Evolutionary conservation across 1,140 invertebrate species (phyloP), one percentile per base, ranked within the genome.

Genomic region (Mylabris phalerata): DNA sequence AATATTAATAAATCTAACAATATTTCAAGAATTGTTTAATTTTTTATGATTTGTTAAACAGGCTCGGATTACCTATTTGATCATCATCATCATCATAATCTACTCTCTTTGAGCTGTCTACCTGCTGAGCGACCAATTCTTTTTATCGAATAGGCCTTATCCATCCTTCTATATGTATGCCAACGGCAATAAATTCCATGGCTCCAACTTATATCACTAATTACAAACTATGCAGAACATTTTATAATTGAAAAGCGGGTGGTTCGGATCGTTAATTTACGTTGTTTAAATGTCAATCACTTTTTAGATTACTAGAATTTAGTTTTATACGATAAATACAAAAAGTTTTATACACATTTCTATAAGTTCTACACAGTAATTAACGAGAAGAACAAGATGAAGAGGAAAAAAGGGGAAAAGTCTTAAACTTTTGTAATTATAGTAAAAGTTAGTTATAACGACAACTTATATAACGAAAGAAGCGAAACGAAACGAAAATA

Each of bases 211-310:
- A 48, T 41, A 57, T 46, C 42, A 57, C 49, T 59, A 59, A 59
- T 59, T 59, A 59, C 57, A 59, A 59, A 59, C 57, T 59, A 59
- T 59, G 57, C 57, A 54, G 57, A 59, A 59, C 57, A 59, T 59
- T 59, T 59, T 59, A 59, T 59, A 59, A 59, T 59, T 59, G 57
- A 59, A 59, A 59, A 59, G 57, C 57, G 57, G 50, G 57, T 59
- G 57, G 50, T 47, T 54, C 42, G 24, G 45, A 47, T 52, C 49
- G 49, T 59, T 59, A 52, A 59, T 59, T 59, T 49, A 47, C 45
- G 44, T 59, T 59, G 50, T 59, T 59, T 51, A 48, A 59, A 49
- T 59, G 57, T 59, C 57, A 59, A 59, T 59, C 57, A 59, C 32
- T 41, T 27, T 19, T 4, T 5, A 52, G 57, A 59, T 59, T 59